A percentile compares a stretch with the other conserved stretches of the same genome.
Evolutionary conservation across 64 coral and sea anemone genomes (phyloP).

Genomic region (Orbicella faveolata): DNA sequence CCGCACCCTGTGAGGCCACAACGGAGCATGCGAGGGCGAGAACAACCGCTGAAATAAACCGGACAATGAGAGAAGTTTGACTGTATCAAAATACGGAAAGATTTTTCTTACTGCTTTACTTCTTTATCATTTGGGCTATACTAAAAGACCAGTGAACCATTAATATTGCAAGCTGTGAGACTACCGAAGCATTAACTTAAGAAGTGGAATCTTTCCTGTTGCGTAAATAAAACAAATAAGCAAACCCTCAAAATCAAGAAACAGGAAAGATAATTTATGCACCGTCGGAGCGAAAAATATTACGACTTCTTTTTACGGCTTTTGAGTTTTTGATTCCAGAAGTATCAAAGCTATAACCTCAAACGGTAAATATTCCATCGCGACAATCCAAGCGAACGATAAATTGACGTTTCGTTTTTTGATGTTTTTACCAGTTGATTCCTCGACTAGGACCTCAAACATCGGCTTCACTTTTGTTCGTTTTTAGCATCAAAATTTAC

Average conservation of each 20-base stretch:
- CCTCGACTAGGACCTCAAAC: too few relatives aligned
- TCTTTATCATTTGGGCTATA: neutral
- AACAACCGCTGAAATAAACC: conserved; percentile 6
- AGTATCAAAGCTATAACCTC: conserved; percentile 13
- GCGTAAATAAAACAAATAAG: conserved; percentile 4
- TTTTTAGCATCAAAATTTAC: neutral
- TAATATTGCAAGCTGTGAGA: neutral
- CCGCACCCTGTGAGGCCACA: conserved; percentile 18
- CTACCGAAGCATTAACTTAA: neutral
- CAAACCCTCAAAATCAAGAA: neutral
- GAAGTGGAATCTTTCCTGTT: neutral
- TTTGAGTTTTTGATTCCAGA: conserved; percentile 12
- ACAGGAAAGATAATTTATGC: neutral
- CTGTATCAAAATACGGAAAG: neutral
- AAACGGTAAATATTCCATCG: conserved; percentile 4
- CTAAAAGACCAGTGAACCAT: neutral
- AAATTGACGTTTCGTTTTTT: neutral
- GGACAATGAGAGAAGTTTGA: too few relatives aligned
- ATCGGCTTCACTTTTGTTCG: too few relatives aligned
- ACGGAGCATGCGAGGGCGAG: neutral
- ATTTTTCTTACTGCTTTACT: neutral
- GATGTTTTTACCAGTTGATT: too few relatives aligned
- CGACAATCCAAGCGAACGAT: neutral
- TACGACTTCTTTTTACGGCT: conserved; percentile 15
- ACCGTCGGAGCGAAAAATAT: conserved; percentile 32